Evolutionary conservation across 1,140 invertebrate genomes (phyloP), one percentile per base, ranked within the genome.

Genomic region (Hycleus cichorii): DNA sequence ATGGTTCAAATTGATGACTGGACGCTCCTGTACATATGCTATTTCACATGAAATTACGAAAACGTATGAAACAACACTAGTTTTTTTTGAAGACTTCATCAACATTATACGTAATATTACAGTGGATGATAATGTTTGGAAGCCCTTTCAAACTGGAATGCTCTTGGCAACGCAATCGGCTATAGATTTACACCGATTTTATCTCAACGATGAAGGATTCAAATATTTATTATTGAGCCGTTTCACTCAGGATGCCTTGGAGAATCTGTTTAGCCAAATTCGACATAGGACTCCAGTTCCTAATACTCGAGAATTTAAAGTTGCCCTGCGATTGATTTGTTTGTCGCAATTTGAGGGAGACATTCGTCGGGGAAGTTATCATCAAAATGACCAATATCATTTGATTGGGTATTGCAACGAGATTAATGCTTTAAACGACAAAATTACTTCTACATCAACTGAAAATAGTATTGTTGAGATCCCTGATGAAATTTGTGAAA

Each of bases 1-100:
- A 42, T 52, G 50, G 40, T 52, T 52, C 11, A 52, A 40, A 43
- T 42, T 39, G 5, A 52, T 52, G 50, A 43, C 50, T 7, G 39
- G 50, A 12, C 39, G 50, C 9, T 52, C 25, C 24, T 44, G 8
- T 42, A 27, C 39, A 24, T 52, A 43, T 52, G 50, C 50, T 11
- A 1, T 52, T 39, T 38, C 27, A 11, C 27, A 38, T 11, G 10
- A 38, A 4, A 50, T 40, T 38, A 32, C 24, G 9, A 12, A 11
- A 47, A 25, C n/a, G 3, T 25, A 47, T 25, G 0, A 11, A 11
- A 25, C 24, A 25, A 12, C 46, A 26, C n/a, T 25, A 18, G 9
- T 9, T 18, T 47, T 46, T 47, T 26, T 47, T 47, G 3, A 47
- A 10, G 4, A 24, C 10, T 24, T 47, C 24, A 47, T 47, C 3